Evolutionary conservation across 2,888 invertebrate genomes (phyloP).

Genomic region (Xestobium rufovillosum): DNA sequence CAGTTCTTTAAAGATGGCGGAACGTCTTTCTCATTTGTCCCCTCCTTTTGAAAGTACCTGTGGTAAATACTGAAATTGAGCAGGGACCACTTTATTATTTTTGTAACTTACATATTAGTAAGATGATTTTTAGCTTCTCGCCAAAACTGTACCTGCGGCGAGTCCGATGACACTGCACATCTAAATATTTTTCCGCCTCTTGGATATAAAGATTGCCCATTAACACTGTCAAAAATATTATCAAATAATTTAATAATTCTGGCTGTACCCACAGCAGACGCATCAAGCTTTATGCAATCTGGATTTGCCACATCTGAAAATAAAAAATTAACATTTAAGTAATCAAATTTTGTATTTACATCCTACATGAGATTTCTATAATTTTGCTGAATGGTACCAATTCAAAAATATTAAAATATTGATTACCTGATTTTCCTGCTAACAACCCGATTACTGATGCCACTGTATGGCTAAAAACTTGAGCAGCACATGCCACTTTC

Average conservation of each 20-base stretch:
- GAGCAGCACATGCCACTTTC: conserved; percentile 15
- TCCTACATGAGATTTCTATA: too few relatives aligned
- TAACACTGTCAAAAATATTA: conserved; percentile 11
- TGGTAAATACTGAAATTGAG: too few relatives aligned
- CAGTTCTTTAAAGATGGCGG: conserved; percentile 14
- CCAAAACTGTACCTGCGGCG: conserved; percentile 9
- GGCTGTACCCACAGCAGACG: conserved; percentile 5
- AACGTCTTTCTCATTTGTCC: conserved; percentile 1
- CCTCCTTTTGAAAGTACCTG: too few relatives aligned
- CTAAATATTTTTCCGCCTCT: conserved; percentile 6
- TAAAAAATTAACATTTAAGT: too few relatives aligned
- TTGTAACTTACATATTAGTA: conserved; percentile 9
- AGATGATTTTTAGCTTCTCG: conserved; percentile 3
- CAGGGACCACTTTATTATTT: too few relatives aligned
- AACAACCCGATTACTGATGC: conserved; percentile 10
- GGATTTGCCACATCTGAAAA: too few relatives aligned
- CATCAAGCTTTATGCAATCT: too few relatives aligned
- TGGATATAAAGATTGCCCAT: conserved; percentile 1
- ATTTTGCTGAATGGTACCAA: too few relatives aligned
- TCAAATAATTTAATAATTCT: too few relatives aligned
- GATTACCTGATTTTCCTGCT: too few relatives aligned
- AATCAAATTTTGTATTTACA: too few relatives aligned
- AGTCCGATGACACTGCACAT: conserved; percentile 5
- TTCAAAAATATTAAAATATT: too few relatives aligned
- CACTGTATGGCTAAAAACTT: conserved; percentile 16